Evolutionary conservation across 2,113 vertebrate genomes (phyloP), one percentile per base, ranked within the genome.

Genomic region (Suncus etruscus): DNA sequence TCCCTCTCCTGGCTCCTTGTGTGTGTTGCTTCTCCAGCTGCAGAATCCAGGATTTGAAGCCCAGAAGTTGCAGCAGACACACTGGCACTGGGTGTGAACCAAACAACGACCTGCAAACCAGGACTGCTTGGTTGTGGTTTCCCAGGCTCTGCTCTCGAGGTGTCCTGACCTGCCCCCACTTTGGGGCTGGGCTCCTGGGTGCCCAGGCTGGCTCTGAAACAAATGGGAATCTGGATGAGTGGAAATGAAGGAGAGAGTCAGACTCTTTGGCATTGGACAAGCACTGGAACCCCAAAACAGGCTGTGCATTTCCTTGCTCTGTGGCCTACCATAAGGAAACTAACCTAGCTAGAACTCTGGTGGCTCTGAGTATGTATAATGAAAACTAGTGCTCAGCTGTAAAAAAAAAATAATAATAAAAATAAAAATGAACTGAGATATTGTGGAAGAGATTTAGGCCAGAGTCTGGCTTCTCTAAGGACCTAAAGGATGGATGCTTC

Each of bases 131-230:
- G 15, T 70, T 50, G 16, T 72, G 80, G 54, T 32, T 92, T 77
- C n/a, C 54, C 87, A 58, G 27, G 58, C 29, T 85, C 82, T 86
- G 39, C 29, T 22, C 14, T 51, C 22, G 29, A 8, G 12, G 12
- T 70, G 84, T 45, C 69, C 76, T 87, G 61, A 91, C 77, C 73
- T 70, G 87, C 65, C 87, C 89, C 86, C 29, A 69, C 80, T 77
- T 82, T 78, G 32, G 83, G 74, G 78, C 77, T 69, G 63, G 89
- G 81, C 47, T 90, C 15, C 65, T 18, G 27, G 72, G 18, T 73
- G n/a, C 68, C 77, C 25, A 6, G 15, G 2, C 75, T 50, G 39
- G 72, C 51, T 51, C 12, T 65, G 73, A 65, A 47, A 48, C 65
- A 81, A 80, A 72, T 45, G 14, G 54, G 15, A 6, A 73, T 63